Percentiles rank a stretch among this genome's conserved stretches.
phyloP scores from a whole-genome alignment of 2,888 invertebrate genomes.

The Habroteleia sp. region DNA sequence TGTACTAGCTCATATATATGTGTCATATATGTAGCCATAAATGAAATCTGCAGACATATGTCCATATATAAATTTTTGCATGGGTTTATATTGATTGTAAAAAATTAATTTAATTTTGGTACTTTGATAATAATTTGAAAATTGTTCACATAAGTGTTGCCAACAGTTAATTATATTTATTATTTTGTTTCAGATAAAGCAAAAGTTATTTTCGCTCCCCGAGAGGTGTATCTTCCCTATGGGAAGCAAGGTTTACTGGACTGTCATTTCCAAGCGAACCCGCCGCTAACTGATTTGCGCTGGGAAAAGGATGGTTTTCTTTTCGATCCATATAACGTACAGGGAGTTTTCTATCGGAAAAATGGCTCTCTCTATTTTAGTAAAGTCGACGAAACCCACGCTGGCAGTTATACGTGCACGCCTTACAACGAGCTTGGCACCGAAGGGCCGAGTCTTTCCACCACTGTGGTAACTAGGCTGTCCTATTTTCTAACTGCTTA shows the following conservation, averaged over 20 bases:
- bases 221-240: slow-evolving; percentile 91
- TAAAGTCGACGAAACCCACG: slow-evolving; percentile 92
- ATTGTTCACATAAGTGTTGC: too few species aligned
- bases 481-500: slow-evolving; percentile 20
- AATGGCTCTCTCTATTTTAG: slow-evolving; percentile 93
- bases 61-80: too few species aligned
- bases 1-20: too few species aligned
- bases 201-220: slow-evolving; percentile 93
- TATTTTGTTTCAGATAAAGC: slow-evolving; percentile 87
- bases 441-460: slow-evolving; percentile 90
- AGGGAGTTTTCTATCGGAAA: slow-evolving; percentile 90
- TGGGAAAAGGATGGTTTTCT: slow-evolving; percentile 97
- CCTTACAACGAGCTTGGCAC: slow-evolving; percentile 95
- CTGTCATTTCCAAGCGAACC: slow-evolving; percentile 96
- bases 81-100: too few species aligned
- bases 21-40: too few species aligned
- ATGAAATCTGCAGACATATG: too few species aligned
- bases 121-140: too few species aligned
- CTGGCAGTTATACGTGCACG: slow-evolving; percentile 94
- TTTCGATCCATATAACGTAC: slow-evolving; percentile 94
- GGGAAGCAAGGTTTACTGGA: slow-evolving; percentile 92
- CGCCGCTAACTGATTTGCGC: slow-evolving; percentile 91
- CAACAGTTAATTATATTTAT: background rate
- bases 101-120: too few species aligned
- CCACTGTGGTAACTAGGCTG: slow-evolving; percentile 84